Base-by-base conservation (phyloP, 2,797 vertebrate species). In the Chelon labrosus region DNA sequence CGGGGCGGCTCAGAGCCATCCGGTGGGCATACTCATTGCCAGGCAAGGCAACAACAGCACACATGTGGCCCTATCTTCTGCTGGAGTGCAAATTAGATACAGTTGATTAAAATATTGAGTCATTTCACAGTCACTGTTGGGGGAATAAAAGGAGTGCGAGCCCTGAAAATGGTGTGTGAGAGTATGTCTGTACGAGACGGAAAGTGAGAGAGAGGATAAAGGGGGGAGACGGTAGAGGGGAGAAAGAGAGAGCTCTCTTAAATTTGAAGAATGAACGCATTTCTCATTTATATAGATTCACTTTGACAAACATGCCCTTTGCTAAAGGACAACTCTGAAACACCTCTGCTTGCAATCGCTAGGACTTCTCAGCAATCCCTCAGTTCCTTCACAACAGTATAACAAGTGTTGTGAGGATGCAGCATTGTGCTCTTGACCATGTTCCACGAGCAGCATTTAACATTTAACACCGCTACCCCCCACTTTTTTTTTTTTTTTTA, bases 41-140 rank as follows among this genome's bases (percentile, higher is more conserved):
- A 93, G 85, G 83, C 79, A 74, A 66, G 83, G 86, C 84, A 86
- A 88, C 89, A 88, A 88, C 87, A 84, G 85, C 86, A 79, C 87
- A 91, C 89, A 87, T 89, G 89, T 88, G 91, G 91, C 85, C 87
- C 90, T 82, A 88, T 89, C 87, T 87, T 86, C 87, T 82, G 78
- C 85, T 88, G 75, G 86, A 90, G 87, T 91, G 92, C 89, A 93
- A 95, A 95, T 94, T 91, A 95, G 88, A 94, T 93, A 92, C 90
- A 90, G 89, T 93, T 94, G 91, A 94, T 93, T 94, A 92, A 91
- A 92, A 94, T 91, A 93, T 92, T 86, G 89, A 93, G 89, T 92
- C 84, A 92, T 93, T 93, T 92, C 91, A 92, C 91, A 92, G 91
- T 89, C 88, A 86, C 77, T 89, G 91, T 88, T 90, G 85, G 75